Evolutionary conservation across 2,797 vertebrate genomes (phyloP), one percentile per base, ranked within the genome.

Genomic region (Sternotherus odoratus): DNA sequence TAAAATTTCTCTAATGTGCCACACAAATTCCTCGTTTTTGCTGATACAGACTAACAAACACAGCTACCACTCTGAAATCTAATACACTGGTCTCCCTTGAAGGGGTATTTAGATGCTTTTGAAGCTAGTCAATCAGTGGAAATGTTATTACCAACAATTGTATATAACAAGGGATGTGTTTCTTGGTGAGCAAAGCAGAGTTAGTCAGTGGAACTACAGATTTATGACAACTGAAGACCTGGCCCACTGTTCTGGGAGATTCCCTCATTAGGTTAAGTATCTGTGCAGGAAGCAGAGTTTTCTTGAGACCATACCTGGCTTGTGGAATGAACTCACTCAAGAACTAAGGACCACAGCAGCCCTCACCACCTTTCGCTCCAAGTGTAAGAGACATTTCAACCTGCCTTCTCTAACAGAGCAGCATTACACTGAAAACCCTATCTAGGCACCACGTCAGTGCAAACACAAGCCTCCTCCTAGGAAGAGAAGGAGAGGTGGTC

Each of bases 231-330:
- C 39, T 46, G 10, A 43, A 24, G 39, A 74, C 43, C 39, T 24
- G 7, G 69, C 4, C 24, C 21, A 46, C 24, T 74, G 24, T 13
- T 66, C 63, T 36, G 36, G 11, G n/a, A 66, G n/a, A 36, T 19
- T 33, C 19, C 69, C 4, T 8, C 26, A 8, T 10, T 49, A 39
- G 39, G 75, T 39, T 1, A 77, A 89, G 26, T 4, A 43, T 50
- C 2, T 4, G 12, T 0, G 15, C 51, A 89, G 57, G 43, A 83
- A 7, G 63, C 4, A 0, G 5, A 0, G 0, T 6, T 13, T 26
- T 51, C 26, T 43, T 92, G 53, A 33, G n/a, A 4, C 24, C 60
- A 63, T 7, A 2, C 26, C 82, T 8, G 36, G 7, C 11, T 5
- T 21, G 3, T 19, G 69, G 28, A 54, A 21, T 4, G 83, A 5